Evolutionary conservation across 2,888 invertebrate genomes (phyloP), one percentile per base, ranked within the genome.

Genomic region (Scaptomyza polygonia): DNA sequence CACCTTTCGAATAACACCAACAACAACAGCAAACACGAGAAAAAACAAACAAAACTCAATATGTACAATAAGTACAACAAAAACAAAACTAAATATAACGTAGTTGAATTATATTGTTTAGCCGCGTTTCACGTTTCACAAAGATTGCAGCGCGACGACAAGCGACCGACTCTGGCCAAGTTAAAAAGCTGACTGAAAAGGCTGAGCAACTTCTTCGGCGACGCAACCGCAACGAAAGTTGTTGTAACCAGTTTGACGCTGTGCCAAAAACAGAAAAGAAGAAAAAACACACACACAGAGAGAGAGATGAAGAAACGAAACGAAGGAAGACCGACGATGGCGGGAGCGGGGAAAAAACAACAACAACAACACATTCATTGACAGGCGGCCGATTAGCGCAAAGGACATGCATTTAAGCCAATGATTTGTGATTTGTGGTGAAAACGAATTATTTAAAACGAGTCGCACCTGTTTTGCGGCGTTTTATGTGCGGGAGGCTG

Each of bases 141-240:
- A 5, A 42, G 63, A 34, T 62, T 42, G 47, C 18, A 40, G 56
- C 63, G 61, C 65, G 71, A 43, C 65, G 71, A 43, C 43, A 47
- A 54, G 42, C 78, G 55, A 84, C 82, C 82, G 79, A 48, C 76
- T 75, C 69, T 51, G 66, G 59, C 76, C 67, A 71, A 71, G 82
- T 57, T 72, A 36, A 76, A 71, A 76, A 56, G 71, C 70, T 57
- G 69, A 82, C 82, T 57, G 72, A 82, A 85, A 45, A 44, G 40
- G 40, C 21, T 16, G 52, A 56, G 40, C 77, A 66, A 67, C 84
- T 77, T 78, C 70, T 73, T 74, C 59, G 51, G 43, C 77, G 53
- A 61, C 67, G 59, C 53, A 59, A 39, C 48, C 74, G 63, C 82
- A 81, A 85, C 79, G 86, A 79, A 79, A 81, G 85, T 79, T 81